These are phyloP conservation scores for Clamator glandarius DNA, from an alignment of 2,797 vertebrate genomes.

Conservation along the genomic window DNA sequence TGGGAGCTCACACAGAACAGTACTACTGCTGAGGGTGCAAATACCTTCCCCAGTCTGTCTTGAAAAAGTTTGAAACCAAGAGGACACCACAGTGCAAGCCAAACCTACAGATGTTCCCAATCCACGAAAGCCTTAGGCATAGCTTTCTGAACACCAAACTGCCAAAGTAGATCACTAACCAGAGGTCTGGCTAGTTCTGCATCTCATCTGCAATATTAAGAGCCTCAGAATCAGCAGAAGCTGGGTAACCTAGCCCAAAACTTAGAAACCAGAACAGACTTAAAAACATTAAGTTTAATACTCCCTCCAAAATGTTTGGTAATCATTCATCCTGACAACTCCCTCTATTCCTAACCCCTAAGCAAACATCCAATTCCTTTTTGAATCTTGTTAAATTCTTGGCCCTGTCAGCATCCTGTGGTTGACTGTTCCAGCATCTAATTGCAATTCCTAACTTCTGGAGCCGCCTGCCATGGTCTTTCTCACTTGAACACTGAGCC, in stretches of 20 bases:
- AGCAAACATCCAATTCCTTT: conserved; percentile 42
- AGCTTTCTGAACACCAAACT: not conserved
- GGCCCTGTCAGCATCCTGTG: conserved; percentile 50
- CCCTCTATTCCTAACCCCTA: conserved; percentile 35
- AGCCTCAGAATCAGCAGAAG: not conserved
- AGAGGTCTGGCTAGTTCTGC: not conserved
- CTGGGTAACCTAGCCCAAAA: not conserved
- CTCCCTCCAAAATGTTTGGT: conserved; percentile 9
- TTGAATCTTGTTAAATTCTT: conserved; percentile 58
- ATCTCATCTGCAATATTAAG: not conserved
- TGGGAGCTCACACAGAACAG: not conserved
- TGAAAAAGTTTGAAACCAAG: not conserved
- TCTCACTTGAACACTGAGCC: not conserved
- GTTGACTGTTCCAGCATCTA: conserved; percentile 49
- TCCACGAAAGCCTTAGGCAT: not conserved
- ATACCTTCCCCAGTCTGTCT: not conserved
- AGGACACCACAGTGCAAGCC: not conserved
- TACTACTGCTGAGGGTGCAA: not conserved
- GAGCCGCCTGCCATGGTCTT: not conserved
- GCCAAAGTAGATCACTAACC: not conserved
- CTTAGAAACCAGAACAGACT: not conserved
- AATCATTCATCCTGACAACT: conserved; percentile 51
- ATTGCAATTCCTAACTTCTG: conserved; percentile 52
- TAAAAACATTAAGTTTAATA: not conserved
- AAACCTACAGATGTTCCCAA: not conserved